Base-by-base conservation (phyloP, 2,797 vertebrate species). In the Eptatretus atami region DNA sequence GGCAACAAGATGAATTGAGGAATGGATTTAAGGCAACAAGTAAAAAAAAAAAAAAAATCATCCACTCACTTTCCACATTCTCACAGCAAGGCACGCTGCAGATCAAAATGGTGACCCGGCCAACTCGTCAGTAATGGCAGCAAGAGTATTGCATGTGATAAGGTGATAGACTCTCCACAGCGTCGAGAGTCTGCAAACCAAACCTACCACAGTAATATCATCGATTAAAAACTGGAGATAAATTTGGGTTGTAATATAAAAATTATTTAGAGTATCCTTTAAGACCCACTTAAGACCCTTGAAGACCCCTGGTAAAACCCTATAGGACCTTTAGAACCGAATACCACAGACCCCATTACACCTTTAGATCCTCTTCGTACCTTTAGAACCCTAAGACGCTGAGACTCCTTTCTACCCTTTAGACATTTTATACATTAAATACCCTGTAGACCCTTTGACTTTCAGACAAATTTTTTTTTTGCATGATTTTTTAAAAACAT, bases 71-170 rank as follows among this genome's bases (percentile, higher is more conserved):
- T 96, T 98, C 92, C 92, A 98, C 92, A 98, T 98, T 67, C 88
- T 83, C 69, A 95, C 73, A 61, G 83, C 78, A 1, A 92, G 76
- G 65, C 88, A 67, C 84, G 77, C 24, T 77, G 71, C 67, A 98
- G 76, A 68, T 98, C 74, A 98, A 73, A 67, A 98, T 73, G 31
- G 81, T 74, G 66, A 98, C 68, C 68, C 92, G 76, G 19, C 92
- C 92, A 94, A 98, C 69, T 93, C 92, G 66, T 98, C 92, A 1
- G 86, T 96, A 65, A 88, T 84, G 15, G 84, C 92, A 9, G 88
- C 88, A 68, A 95, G 71, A 0, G 81, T 85, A 74, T 82, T 90
- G 74, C 88, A 96, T 0, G 88, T 52, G 88, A 98, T 63, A 98
- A 77, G 67, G 82, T 88, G 67, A 95, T 82, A 54, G 81, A 79